A percentile compares a stretch with the other conserved stretches of the same genome.
Evolutionary conservation across 2,797 vertebrate genomes (phyloP).

Genomic region (Artibeus lituratus): DNA sequence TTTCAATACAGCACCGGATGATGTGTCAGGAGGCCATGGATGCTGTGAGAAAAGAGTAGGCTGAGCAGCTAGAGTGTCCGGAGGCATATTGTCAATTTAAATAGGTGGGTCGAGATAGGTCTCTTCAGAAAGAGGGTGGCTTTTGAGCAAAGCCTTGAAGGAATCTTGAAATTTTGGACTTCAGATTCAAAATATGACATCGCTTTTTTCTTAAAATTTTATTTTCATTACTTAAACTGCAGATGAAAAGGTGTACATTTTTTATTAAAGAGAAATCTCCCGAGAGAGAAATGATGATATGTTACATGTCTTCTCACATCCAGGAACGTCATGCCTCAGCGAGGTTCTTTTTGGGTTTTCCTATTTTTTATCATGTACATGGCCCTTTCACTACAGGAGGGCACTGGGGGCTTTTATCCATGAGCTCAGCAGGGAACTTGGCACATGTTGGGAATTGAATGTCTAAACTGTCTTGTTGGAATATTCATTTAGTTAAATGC

Average conservation of each 20-base stretch:
- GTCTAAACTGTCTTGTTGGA: not conserved
- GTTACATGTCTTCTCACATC: not conserved
- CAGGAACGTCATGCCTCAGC: not conserved
- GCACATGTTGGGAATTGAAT: not conserved
- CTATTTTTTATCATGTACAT: not conserved
- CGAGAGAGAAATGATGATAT: not conserved
- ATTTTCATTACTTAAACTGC: not conserved
- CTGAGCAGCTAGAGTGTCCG: not conserved
- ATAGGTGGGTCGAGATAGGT: not conserved
- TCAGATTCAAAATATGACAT: not conserved
- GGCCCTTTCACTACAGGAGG: not conserved
- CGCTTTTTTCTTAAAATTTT: not conserved
- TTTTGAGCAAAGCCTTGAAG: not conserved
- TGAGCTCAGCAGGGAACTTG: not conserved
- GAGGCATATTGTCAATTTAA: not conserved
- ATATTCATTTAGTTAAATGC: slow-evolving; percentile 9
- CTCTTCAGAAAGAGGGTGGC: not conserved
- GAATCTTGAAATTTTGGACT: not conserved
- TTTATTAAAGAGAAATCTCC: not conserved
- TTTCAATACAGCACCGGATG: not conserved
- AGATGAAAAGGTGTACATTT: not conserved
- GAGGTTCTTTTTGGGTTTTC: not conserved
- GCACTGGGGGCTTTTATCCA: not conserved
- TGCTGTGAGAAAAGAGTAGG: not conserved
- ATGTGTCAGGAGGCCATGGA: not conserved